Base-by-base conservation (phyloP, 2,888 invertebrate genomes). In the Oxytorus armatus region DNA sequence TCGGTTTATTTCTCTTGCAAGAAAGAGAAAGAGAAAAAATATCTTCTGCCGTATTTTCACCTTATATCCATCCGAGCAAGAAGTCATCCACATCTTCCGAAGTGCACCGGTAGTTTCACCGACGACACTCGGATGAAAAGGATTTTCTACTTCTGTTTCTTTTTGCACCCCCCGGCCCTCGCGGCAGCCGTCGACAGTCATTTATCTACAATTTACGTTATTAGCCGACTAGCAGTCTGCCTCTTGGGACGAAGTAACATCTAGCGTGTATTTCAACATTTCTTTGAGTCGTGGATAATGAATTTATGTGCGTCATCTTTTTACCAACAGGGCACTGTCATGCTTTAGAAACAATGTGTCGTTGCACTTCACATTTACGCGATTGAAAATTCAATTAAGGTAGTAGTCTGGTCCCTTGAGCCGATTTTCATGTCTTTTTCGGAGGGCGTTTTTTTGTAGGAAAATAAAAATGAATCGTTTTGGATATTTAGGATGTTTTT, bases 181-280 rank as follows among this genome's bases (percentile, higher is more conserved):
- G 63, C 10, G 39, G 25, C 51, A 33, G 16, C 39, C 21, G 70
- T 49, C 39, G 42, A 70, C 53, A 66, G 53, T 61, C 75, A 79
- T 79, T 79, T 61, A 76, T 79, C 51, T 66, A 36, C 25, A 21
- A 44, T 59, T 75, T 66, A 53, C 70, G 66, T 79, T 75, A 66
- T 75, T 72, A 76, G 66, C 47, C 42, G 42, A 29, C 65, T 11
- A 36, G 63, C 36, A 65, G 25, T 42, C 33, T 21, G 47, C 33
- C 53, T 39, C 47, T 16, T 36, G 68, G 18, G 44, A 29, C 23
- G 23, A 36, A 59, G 42, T 29, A 65, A 47, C 51, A 14, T 29
- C 39, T 16, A 53, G 47, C 16, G 39, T 42, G 29, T 10, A 3
- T 33, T 25, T 29, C 61, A 42, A 61, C 51, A n/a, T 61, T 73